Base-by-base conservation (phyloP, 2,797 vertebrate genomes). In the Platyrinchus mystaceus region DNA sequence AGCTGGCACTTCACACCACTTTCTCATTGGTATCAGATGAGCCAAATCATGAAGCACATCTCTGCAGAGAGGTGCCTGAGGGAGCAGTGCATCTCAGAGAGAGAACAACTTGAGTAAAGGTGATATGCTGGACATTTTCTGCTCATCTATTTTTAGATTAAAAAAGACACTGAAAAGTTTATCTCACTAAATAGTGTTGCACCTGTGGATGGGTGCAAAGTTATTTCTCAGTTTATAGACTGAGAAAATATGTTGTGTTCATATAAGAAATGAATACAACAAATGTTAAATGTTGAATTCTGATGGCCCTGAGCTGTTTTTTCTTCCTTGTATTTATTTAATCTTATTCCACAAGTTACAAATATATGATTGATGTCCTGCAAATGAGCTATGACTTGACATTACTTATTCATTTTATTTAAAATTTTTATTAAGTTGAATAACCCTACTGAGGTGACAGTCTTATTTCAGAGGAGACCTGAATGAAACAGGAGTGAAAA, bases 401-500 rank as follows among this genome's bases (percentile, higher is more conserved):
- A 95, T 97, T 93, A 95, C 62, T 96, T 93, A 95, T 96, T 96
- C 95, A 97, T 96, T 94, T 93, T 90, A 89, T 94, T 95, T 96
- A 80, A 95, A 95, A 88, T 37, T 96, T 95, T 93, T 80, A 94
- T 96, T 92, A 89, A 71, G 56, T 78, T 88, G 87, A 91, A 90
- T 89, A 96, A 94, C 53, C 32, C 76, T 89, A 16, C 63, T 46
- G 83, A 96, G 89, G 74, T 94, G 24, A 6, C 43, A 74, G 44
- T 60, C 79, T 88, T 75, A 37, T 87, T 94, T 95, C 87, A 91
- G 56, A 91, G 63, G 66, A 22, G 52, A 76, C 37, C 34, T 81
- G 82, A 34, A 70, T 83, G 63, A 88, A 96, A 83, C 23, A 87
- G 46, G 77, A 92, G 50, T 70, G 76, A 92, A 96, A 91, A 93